phyloP scores from a whole-genome alignment of 2,888 invertebrate species.

The Gymnosoma rotundatum region DNA sequence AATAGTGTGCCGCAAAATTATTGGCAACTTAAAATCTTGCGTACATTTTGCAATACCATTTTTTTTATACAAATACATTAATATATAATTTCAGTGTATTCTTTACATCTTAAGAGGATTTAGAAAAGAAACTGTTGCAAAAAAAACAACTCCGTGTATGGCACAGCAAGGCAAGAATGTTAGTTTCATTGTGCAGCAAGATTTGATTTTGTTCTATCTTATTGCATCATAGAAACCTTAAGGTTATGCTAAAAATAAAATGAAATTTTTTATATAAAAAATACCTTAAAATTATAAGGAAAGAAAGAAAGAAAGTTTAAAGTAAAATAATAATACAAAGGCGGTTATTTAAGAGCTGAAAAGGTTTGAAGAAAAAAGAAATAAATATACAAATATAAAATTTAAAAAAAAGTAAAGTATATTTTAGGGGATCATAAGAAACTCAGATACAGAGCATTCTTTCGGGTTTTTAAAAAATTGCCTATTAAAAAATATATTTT shows the following conservation, averaged over 20 bases:
- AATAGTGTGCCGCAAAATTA: too few relatives aligned
- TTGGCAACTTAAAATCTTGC: too few relatives aligned
- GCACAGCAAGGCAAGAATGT: background rate
- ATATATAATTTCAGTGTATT: background rate
- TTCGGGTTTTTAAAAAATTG: too few relatives aligned
- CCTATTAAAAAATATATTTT: too few relatives aligned
- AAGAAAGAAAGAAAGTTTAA: background rate
- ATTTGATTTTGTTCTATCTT: constrained; percentile 24
- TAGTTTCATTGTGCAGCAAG: background rate
- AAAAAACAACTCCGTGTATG: background rate
- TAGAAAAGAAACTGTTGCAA: background rate
- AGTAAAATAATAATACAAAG: too few relatives aligned
- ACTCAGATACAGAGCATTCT: too few relatives aligned
- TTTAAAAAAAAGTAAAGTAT: background rate
- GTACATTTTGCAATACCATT: too few relatives aligned
- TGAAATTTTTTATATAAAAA: constrained; percentile 1
- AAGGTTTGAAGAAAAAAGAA: too few relatives aligned
- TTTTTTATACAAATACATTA: background rate
- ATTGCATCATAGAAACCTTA: constrained; percentile 23
- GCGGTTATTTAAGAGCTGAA: too few relatives aligned
- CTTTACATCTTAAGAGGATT: constrained; percentile 35
- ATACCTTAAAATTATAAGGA: background rate
- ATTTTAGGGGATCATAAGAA: background rate
- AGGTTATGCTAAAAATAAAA: constrained; percentile 31
- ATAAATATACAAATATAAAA: background rate